Conservation (phyloP, 2,113 vertebrate genomes). For the Cyprinodon variegatus region DNA sequence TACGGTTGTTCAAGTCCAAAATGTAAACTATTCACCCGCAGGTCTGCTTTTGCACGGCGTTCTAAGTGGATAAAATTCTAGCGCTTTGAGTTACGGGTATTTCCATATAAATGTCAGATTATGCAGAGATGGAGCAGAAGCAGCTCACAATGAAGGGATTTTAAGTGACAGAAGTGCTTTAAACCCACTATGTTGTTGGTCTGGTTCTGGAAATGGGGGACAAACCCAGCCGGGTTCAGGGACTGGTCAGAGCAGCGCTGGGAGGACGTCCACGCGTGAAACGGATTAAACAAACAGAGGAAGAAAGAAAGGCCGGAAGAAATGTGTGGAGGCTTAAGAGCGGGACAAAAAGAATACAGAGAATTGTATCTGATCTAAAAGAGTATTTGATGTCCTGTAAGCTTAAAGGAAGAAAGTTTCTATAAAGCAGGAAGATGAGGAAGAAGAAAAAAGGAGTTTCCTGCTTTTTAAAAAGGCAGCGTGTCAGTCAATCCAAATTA, state of each 20-base stretch:
- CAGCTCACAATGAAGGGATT: conserved; percentile 21
- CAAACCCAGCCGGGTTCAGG: conserved; percentile 37
- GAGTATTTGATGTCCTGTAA: conserved; percentile 16
- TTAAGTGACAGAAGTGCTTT: conserved; percentile 12
- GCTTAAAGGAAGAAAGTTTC: conserved; percentile 4
- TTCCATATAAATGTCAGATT: conserved; percentile 25
- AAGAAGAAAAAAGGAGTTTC: too few relatives aligned
- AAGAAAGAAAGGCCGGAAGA: conserved; percentile 9
- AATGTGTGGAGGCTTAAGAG: conserved; percentile 27
- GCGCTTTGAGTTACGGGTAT: conserved; percentile 17
- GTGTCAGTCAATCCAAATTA: not conserved
- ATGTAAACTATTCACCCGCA: not conserved
- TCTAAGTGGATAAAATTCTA: not conserved
- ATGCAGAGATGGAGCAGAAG: conserved; percentile 10
- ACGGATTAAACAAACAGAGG: conserved; percentile 49
- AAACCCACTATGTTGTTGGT: not conserved
- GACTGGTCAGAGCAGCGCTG: conserved; percentile 36
- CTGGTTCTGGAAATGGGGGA: conserved; percentile 29
- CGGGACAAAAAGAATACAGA: conserved; percentile 31
- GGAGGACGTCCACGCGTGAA: conserved; percentile 48
- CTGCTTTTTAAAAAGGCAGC: conserved; percentile 1
- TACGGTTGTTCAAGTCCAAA: not conserved
- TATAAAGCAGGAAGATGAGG: not conserved
- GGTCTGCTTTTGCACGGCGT: too few relatives aligned
- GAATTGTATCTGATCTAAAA: conserved; percentile 37